phyloP scores from a whole-genome alignment of 2,888 invertebrate species.

The Mesopsocus fuscifrons region DNA sequence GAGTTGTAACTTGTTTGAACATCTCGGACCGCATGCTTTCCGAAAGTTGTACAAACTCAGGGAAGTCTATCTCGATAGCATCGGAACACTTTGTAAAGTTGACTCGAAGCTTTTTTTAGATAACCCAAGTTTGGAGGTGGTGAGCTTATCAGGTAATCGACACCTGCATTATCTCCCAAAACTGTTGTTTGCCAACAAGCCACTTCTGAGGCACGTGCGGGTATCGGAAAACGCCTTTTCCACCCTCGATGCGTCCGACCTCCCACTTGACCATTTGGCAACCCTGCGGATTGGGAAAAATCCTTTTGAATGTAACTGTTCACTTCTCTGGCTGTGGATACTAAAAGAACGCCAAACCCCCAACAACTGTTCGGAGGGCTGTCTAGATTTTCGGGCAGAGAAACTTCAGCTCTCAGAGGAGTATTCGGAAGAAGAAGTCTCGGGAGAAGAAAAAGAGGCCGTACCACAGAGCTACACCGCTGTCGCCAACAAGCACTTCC shows the following conservation, averaged over 20 bases:
- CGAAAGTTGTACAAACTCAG: slow-evolving; percentile 65
- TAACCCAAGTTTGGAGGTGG: slow-evolving; percentile 60
- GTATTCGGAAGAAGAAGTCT: not conserved
- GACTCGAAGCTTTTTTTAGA: slow-evolving; percentile 66
- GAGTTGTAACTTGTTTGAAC: slow-evolving; percentile 57
- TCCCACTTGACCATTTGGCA: slow-evolving; percentile 60
- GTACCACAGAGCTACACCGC: too few species aligned
- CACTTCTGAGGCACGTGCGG: slow-evolving; percentile 53
- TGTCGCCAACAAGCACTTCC: not conserved
- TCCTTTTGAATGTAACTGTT: slow-evolving; percentile 72
- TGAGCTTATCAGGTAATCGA: slow-evolving; percentile 60
- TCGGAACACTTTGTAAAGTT: slow-evolving; percentile 34
- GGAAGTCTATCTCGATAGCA: slow-evolving; percentile 40
- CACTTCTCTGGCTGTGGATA: slow-evolving; percentile 70
- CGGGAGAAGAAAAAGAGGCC: not conserved
- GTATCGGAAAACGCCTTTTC: slow-evolving; percentile 56
- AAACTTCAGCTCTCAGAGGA: not conserved
- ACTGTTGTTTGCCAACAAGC: slow-evolving; percentile 66
- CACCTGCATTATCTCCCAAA: slow-evolving; percentile 55
- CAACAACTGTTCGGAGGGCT: slow-evolving; percentile 2
- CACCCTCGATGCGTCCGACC: slow-evolving; percentile 59
- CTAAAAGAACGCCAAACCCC: slow-evolving; percentile 23
- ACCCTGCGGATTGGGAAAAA: slow-evolving; percentile 60
- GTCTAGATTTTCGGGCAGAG: not conserved
- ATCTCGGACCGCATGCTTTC: slow-evolving; percentile 57